Percentiles rank a stretch among this genome's conserved stretches.
Conservation (phyloP, 2,113 vertebrate genomes). For the Origma solitaria region DNA sequence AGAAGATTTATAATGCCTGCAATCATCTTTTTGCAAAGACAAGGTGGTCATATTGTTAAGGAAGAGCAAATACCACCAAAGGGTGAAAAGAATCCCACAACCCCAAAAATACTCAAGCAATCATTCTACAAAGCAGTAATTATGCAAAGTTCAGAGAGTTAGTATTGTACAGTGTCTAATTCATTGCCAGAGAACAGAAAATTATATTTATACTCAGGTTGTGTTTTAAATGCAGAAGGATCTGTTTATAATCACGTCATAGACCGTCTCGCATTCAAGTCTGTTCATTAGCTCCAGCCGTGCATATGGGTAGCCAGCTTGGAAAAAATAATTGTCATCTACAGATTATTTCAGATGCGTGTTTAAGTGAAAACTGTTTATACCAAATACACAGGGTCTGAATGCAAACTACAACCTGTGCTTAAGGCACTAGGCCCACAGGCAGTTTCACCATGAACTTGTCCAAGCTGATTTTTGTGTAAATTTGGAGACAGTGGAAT, state of each 20-base stretch:
- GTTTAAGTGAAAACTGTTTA: background rate
- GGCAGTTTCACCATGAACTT: background rate
- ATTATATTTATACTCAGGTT: background rate
- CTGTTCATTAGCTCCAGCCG: background rate
- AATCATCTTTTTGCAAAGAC: background rate
- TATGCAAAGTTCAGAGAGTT: background rate
- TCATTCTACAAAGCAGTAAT: background rate
- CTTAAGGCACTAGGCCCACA: background rate
- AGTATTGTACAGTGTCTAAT: background rate
- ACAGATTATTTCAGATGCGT: background rate
- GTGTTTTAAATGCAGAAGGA: constrained; percentile 22
- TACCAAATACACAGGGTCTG: background rate
- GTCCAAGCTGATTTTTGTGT: background rate
- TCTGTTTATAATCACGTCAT: background rate
- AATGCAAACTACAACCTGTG: background rate
- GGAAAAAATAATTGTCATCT: constrained; percentile 23
- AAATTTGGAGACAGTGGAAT: background rate
- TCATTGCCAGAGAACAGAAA: background rate
- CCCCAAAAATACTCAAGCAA: background rate
- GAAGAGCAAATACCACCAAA: background rate
- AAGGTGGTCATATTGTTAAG: background rate
- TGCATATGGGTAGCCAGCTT: constrained; percentile 1
- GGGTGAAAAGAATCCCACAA: background rate
- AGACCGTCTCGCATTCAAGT: background rate
- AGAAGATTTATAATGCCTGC: background rate